These are phyloP conservation scores for Ranitomeya imitator DNA, from an alignment of 2,113 vertebrate genomes.

Conservation along the genomic window DNA sequence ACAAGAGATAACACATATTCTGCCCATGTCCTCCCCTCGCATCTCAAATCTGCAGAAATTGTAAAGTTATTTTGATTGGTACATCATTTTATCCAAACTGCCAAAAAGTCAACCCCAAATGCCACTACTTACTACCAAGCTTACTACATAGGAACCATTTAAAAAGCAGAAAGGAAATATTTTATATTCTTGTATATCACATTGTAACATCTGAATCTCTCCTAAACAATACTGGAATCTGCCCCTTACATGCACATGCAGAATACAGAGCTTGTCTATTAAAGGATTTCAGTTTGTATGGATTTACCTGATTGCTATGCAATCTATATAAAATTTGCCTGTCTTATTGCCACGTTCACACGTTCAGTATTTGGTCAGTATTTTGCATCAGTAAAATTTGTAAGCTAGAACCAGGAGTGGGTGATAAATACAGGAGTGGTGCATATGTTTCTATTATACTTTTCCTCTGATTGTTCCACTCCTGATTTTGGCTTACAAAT, in stretches of 20 bases:
- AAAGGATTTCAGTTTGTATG: neutral
- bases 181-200: neutral
- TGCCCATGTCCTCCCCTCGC: conserved; percentile 11
- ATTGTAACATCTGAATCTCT: neutral
- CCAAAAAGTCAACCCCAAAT: neutral
- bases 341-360: too few species aligned
- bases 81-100: neutral
- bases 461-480: too few species aligned
- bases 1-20: conserved; percentile 37
- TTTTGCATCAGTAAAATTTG: too few species aligned
- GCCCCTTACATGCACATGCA: neutral
- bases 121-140: neutral
- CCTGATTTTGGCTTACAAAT: too few species aligned
- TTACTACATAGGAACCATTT: neutral
- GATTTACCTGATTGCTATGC: neutral
- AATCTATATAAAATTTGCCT: neutral
- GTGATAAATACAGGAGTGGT: too few species aligned
- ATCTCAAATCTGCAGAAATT: neutral
- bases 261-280: neutral
- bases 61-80: neutral
- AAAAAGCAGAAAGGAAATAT: neutral
- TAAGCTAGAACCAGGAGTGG: too few species aligned
- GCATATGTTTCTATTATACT: too few species aligned
- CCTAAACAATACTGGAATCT: neutral
- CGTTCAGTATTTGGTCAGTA: too few species aligned